These are phyloP conservation scores for Podocnemis expansa DNA, from an alignment of 2,113 vertebrate species.

Conservation along the genomic window DNA sequence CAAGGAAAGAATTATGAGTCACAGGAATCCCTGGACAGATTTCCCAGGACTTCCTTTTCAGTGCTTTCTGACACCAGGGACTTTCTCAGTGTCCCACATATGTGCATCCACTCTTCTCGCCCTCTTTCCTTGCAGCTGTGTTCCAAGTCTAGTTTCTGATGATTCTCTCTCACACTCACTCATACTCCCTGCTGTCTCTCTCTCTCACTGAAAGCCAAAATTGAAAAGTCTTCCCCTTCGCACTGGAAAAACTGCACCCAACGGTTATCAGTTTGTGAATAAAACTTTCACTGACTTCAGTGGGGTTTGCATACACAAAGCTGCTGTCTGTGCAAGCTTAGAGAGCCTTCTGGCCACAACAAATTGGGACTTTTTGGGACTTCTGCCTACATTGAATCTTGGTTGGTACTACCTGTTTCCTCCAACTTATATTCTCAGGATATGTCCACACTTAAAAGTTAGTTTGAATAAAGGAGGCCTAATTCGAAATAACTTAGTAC, in stretches of 20 bases:
- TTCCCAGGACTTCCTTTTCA: conserved; percentile 79
- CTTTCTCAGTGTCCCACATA: conserved; percentile 45
- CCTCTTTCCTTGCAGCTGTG: conserved; percentile 20
- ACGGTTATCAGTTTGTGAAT: background rate
- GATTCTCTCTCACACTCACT: background rate
- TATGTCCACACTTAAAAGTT: too few relatives aligned
- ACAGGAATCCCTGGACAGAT: conserved; percentile 58
- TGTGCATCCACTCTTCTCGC: conserved; percentile 37
- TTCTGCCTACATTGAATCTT: background rate
- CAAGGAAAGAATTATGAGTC: conserved; percentile 69
- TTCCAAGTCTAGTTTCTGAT: conserved; percentile 41
- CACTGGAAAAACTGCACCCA: background rate
- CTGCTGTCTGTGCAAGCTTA: background rate
- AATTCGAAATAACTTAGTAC: too few relatives aligned
- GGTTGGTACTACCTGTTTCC: background rate
- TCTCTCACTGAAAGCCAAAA: background rate
- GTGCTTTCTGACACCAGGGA: conserved; percentile 50
- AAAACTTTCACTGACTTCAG: background rate
- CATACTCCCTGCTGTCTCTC: background rate
- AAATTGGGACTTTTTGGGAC: background rate
- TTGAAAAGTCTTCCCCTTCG: background rate
- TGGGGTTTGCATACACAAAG: background rate
- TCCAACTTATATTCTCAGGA: background rate
- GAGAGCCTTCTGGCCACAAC: background rate
- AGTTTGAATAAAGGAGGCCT: too few relatives aligned